Evolutionary conservation across 1,140 invertebrate genomes (phyloP).

Genomic region (Asbolus verrucosus): DNA sequence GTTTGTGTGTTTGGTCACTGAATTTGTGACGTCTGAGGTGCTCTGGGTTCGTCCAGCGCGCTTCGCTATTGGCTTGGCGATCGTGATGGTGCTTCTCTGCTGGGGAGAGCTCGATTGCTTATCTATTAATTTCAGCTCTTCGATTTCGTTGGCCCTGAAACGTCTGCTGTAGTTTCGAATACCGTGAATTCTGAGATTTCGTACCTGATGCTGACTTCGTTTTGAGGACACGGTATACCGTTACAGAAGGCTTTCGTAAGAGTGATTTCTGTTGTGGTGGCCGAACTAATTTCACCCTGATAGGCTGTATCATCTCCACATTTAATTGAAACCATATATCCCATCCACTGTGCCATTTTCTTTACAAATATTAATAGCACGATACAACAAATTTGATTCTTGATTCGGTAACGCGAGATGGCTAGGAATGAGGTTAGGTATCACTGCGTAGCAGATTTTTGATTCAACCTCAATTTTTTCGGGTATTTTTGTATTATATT

Average conservation of each 20-base stretch:
- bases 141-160: constrained; percentile 73
- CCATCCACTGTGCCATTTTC: constrained; percentile 75
- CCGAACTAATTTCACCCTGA: constrained; percentile 83
- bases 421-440: constrained; percentile 22
- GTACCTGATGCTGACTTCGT: constrained; percentile 57
- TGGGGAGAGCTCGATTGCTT: constrained; percentile 64
- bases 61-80: constrained; percentile 71
- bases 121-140: constrained; percentile 72
- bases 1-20: constrained; percentile 52
- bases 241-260: constrained; percentile 84
- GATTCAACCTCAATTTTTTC: neutral
- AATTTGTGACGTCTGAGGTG: constrained; percentile 66
- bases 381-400: constrained; percentile 18
- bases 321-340: constrained; percentile 82
- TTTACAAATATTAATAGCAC: constrained; percentile 55
- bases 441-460: constrained; percentile 21
- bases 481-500: too few species aligned
- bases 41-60: constrained; percentile 66
- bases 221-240: constrained; percentile 73
- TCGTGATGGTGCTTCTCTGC: constrained; percentile 67
- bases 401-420: constrained; percentile 1
- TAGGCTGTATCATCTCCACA: constrained; percentile 78
- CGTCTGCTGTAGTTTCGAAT: constrained; percentile 9
- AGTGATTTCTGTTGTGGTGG: constrained; percentile 78
- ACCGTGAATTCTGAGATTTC: neutral